Conservation (phyloP, 2,113 vertebrate species). For the Eretmochelys imbricata region DNA sequence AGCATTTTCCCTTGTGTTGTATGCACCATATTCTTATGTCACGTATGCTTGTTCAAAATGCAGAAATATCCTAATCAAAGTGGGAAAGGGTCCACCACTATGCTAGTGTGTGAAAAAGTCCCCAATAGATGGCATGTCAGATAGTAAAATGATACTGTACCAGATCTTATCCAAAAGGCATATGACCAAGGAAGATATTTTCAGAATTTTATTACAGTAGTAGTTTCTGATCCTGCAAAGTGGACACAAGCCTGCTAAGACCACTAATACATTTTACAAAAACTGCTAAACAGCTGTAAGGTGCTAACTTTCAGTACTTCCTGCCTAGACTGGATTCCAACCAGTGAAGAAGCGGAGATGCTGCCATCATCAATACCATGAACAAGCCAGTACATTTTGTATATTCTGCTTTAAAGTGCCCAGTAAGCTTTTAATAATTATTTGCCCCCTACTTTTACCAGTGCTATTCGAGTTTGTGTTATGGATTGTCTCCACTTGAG, state of each 20-base stretch:
- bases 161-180: background rate
- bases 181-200: background rate
- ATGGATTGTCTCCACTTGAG: slow-evolving; percentile 76
- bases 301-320: background rate
- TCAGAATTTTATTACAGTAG: background rate
- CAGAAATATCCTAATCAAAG: background rate
- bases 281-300: slow-evolving; percentile 18
- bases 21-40: background rate
- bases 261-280: background rate
- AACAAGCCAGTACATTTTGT: background rate
- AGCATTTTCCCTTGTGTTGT: background rate
- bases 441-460: slow-evolving; percentile 69
- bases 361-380: rapidly evolving
- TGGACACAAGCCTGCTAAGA: slow-evolving; percentile 8
- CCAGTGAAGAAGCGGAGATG: background rate
- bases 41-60: background rate
- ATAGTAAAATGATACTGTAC: background rate
- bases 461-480: slow-evolving; percentile 73
- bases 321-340: background rate
- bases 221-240: background rate
- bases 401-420: background rate
- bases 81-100: background rate
- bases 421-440: background rate
- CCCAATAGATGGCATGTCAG: background rate
- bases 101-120: background rate